Base-by-base conservation (phyloP, 2,797 vertebrate genomes). In the Trematomus bernacchii region DNA sequence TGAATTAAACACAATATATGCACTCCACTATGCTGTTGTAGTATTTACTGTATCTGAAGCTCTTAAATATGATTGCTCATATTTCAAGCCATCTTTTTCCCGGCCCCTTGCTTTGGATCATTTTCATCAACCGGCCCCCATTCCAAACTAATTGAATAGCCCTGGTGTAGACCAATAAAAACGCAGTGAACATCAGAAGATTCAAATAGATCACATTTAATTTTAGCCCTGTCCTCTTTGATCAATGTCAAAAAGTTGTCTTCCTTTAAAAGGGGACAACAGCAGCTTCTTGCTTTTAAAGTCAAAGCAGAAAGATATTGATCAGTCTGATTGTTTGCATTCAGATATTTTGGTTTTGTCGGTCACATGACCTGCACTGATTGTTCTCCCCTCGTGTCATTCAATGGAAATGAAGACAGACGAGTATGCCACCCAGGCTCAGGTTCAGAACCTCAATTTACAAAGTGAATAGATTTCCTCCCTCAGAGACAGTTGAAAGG, bases 381-480 rank as follows among this genome's bases (percentile, higher is more conserved):
- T 12, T 53, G 40, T 37, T 46, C 16, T 53, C 52, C 23, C 12
- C 19, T 53, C 9, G 0, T 57, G 33, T 62, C 59, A 58, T 48
- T 52, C 27, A 12, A 58, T 59, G 33, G 37, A 50, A 63, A 16
- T 47, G 27, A 16, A 19, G 47, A 44, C 55, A n/a, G 64, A 40
- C 6, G 23, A 59, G 42, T 47, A 62, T 2, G 10, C 19, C 55
- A 66, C 52, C 8, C 30, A 0, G 2, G 55, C 70, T 63, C 55
- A n/a, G 47, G 64, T 43, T 84, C 67, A 51, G 59, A 79, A 84
- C 72, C 67, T 61, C 65, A 54, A 73, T 83, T 80, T 84, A 57
- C 15, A 71, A 75, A 70, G 59, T 54, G 59, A 83, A 81, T 73
- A 19, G 51, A 63, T 78, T 59, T 66, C 21, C 44, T 14, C 11